These are phyloP conservation scores for Biston betularia DNA, from an alignment of 2,888 invertebrate species.

Conservation along the genomic window DNA sequence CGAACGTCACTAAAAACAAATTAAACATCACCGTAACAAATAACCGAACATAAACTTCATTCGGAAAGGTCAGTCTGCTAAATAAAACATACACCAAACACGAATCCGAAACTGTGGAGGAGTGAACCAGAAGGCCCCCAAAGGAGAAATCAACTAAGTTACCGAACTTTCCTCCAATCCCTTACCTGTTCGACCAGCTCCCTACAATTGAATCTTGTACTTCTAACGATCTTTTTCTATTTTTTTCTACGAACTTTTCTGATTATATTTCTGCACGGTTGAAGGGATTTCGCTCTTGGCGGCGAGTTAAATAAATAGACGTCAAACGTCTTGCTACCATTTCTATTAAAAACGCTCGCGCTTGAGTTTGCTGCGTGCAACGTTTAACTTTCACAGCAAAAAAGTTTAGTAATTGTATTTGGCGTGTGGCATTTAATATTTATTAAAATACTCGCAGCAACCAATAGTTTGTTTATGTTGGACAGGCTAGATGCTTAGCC, in stretches of 20 bases:
- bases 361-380: neutral
- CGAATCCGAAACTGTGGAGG: conserved; percentile 15
- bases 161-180: conserved; percentile 23
- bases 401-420: neutral
- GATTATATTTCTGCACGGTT: conserved; percentile 24
- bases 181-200: conserved; percentile 19
- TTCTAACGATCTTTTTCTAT: conserved; percentile 29
- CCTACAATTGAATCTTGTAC: conserved; percentile 30
- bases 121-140: conserved; percentile 15
- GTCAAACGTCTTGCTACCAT: conserved; percentile 11
- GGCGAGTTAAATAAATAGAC: conserved; percentile 17
- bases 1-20: conserved; percentile 7
- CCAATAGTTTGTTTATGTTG: too few species aligned
- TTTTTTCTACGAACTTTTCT: conserved; percentile 23
- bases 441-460: too few species aligned
- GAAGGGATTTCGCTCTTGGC: conserved; percentile 21
- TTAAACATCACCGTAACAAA: conserved; percentile 19
- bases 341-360: conserved; percentile 7
- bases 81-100: conserved; percentile 24
- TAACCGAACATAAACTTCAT: conserved; percentile 9
- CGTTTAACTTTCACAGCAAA: neutral
- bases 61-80: conserved; percentile 20
- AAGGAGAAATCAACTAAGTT: conserved; percentile 31
- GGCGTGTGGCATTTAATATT: too few species aligned
- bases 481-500: too few species aligned